These are phyloP conservation scores for Charanyca ferruginea DNA, from an alignment of 2,888 invertebrate genomes.

Conservation along the genomic window DNA sequence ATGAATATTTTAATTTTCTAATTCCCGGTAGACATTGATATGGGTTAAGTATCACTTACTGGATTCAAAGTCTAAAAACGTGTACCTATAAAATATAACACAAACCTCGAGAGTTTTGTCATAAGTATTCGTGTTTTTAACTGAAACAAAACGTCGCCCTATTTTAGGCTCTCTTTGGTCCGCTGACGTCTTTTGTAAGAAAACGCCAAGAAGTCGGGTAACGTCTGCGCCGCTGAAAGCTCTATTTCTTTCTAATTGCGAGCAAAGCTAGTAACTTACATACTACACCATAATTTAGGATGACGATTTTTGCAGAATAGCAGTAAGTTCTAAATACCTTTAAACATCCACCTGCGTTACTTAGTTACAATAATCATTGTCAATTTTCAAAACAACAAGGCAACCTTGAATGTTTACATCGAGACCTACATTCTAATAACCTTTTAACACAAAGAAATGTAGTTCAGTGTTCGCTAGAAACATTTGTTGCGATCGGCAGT, in stretches of 20 bases:
- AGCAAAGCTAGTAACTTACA: background rate
- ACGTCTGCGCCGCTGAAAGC: background rate
- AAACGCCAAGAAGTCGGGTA: constrained; percentile 8
- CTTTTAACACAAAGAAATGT: constrained; percentile 85
- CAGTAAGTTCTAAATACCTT: background rate
- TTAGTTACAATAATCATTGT: constrained; percentile 52
- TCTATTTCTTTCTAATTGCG: constrained; percentile 9
- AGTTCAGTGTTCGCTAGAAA: constrained; percentile 77
- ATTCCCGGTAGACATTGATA: background rate
- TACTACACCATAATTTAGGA: too few species aligned
- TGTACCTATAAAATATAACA: background rate
- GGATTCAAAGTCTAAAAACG: background rate
- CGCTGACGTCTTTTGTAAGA: constrained; percentile 28
- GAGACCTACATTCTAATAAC: constrained; percentile 87
- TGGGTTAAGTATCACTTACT: too few species aligned
- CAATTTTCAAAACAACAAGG: constrained; percentile 71
- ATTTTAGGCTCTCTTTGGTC: constrained; percentile 24
- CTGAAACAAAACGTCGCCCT: constrained; percentile 16
- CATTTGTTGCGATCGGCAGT: constrained; percentile 80
- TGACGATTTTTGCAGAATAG: background rate
- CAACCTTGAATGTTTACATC: constrained; percentile 82
- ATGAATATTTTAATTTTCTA: background rate
- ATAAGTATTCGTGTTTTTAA: constrained; percentile 6
- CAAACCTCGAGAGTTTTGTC: constrained; percentile 7
- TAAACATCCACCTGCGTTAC: constrained; percentile 4